Percentiles rank a stretch among this genome's conserved stretches.
These are phyloP conservation scores for Rhinophrynus dorsalis DNA, from an alignment of 2,797 vertebrate genomes.

Conservation along the genomic window DNA sequence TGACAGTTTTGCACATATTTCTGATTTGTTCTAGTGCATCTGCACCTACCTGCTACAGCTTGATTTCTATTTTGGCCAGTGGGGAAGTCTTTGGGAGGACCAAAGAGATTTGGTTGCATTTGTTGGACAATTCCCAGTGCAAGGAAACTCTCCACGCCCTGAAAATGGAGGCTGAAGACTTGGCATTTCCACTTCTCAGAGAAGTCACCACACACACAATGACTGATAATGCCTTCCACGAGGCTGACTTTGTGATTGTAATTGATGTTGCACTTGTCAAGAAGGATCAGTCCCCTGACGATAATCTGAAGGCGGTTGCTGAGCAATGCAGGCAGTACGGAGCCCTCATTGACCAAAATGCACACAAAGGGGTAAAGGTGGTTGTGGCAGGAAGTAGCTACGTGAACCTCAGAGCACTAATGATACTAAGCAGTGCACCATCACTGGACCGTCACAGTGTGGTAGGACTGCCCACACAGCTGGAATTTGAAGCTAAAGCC, in stretches of 20 bases:
- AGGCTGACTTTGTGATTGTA: conserved; percentile 78
- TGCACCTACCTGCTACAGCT: conserved; percentile 62
- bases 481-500: conserved; percentile 79
- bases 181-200: conserved; percentile 70
- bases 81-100: conserved; percentile 71
- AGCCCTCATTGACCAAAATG: conserved; percentile 73
- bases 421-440: conserved; percentile 68
- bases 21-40: conserved; percentile 72
- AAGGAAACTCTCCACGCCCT: conserved; percentile 63
- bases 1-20: no score
- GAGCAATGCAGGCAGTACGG: conserved; percentile 74
- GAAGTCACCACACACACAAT: conserved; percentile 72
- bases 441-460: conserved; percentile 69
- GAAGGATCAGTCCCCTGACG: conserved; percentile 52
- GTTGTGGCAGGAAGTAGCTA: conserved; percentile 79
- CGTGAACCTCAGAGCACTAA: conserved; percentile 75
- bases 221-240: conserved; percentile 71
- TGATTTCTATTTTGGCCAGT: conserved; percentile 80
- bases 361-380: conserved; percentile 72
- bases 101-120: conserved; percentile 75
- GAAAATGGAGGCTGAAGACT: conserved; percentile 71
- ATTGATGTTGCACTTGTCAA: conserved; percentile 71
- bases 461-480: conserved; percentile 69
- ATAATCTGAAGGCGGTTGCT: conserved; percentile 55
- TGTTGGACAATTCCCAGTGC: conserved; percentile 68